Base-by-base conservation (phyloP, 2,888 invertebrate genomes). In the Neoitamus cyanurus region DNA sequence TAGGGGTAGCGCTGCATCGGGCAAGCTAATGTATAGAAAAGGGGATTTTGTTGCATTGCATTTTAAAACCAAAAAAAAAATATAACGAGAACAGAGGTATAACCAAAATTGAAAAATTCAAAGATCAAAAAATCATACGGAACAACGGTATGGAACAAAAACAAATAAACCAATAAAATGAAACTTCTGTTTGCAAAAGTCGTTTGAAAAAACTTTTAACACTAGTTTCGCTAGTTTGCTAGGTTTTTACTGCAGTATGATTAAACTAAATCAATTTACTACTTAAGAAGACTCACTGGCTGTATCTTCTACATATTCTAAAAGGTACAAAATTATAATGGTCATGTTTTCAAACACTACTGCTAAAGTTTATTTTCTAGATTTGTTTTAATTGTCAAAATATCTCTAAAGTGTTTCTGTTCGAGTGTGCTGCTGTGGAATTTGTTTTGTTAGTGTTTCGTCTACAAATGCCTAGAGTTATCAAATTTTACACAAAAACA, bases 1-100 rank as follows among this genome's bases (percentile, higher is more conserved):
- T 58, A 48, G 85, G 87, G 87, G 89, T 89, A 89, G 88, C 90
- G 88, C 88, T 89, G 90, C 90, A 90, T 88, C 89, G 90, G 89
- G 84, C 77, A 86, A 85, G 84, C 86, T 85, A 85, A 84, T 37
- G 84, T 85, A 82, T 58, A 58, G 58, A 36, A 42, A 86, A 83
- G 85, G 73, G 84, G 85, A 85, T 85, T 86, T 85, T 85, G 85
- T 86, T 85, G 84, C 85, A 85, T 83, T 58, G 84, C 72, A 58
- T 58, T 58, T 28, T 75, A 37, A 75, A 75, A 37, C n/a, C 13
- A 72, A 72, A 73, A 34, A 72, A 37, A 37, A 37, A 37, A 37
- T 20, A 15, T 9, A 58, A 58, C 25, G 58, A 58, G 58, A 58
- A 58, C 25, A 58, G 58, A 58, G 58, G 58, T 58, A n/a, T 42